These are phyloP conservation scores for Allygus modestus DNA, from an alignment of 2,888 invertebrate genomes.

Conservation along the genomic window DNA sequence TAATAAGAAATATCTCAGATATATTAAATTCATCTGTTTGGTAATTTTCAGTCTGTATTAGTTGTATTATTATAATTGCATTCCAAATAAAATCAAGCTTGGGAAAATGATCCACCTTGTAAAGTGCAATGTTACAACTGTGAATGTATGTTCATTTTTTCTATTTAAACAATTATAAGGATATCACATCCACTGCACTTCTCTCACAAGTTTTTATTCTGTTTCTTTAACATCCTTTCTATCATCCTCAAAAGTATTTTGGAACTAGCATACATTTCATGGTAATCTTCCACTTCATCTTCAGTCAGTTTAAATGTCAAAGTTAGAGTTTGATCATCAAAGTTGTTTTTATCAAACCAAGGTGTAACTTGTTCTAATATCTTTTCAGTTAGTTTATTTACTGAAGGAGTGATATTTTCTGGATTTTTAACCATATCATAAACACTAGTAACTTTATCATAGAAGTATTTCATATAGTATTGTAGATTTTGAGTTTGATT, in stretches of 20 bases:
- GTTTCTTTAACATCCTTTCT: conserved; percentile 16
- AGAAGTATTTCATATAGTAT: conserved; percentile 36
- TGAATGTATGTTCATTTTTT: no score
- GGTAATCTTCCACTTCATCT: conserved; percentile 32
- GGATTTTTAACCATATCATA: conserved; percentile 43
- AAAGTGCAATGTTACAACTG: no score
- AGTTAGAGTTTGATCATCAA: conserved; percentile 35
- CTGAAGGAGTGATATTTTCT: neutral
- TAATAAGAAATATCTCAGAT: conserved; percentile 32
- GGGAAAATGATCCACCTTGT: neutral
- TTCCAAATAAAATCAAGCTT: no score
- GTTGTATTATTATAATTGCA: no score
- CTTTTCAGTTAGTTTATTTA: conserved; percentile 31
- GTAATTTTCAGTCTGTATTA: neutral
- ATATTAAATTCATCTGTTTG: neutral
- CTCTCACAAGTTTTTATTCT: neutral
- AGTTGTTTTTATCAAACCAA: conserved; percentile 44
- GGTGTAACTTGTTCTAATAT: conserved; percentile 24
- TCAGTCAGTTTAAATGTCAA: conserved; percentile 5
- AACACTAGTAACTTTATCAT: conserved; percentile 34
- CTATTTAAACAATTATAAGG: no score
- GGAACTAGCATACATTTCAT: conserved; percentile 51
- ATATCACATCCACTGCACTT: no score
- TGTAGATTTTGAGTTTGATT: conserved; percentile 19
- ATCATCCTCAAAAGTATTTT: conserved; percentile 27